Evolutionary conservation across 2,797 vertebrate genomes (phyloP), one percentile per base, ranked within the genome.

Genomic region (Odontamblyopus rebecca): DNA sequence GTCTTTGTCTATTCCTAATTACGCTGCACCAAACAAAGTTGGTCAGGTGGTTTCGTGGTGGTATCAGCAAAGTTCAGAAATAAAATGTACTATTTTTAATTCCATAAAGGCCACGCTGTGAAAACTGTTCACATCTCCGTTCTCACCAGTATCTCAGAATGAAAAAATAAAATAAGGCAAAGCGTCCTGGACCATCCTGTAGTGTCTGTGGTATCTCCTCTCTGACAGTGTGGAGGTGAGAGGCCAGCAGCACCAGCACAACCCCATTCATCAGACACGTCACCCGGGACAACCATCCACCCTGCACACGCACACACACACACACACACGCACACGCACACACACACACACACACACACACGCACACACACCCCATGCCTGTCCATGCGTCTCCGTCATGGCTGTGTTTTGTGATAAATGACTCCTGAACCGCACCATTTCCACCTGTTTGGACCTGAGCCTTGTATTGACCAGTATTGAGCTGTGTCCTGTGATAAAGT

Each of bases 181-280:
- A 9, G 6, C 16, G 2, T 35, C 86, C 90, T 89, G 92, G 91
- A 93, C 92, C 89, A 85, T 94, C 93, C 92, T 89, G 85, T 93
- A 89, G 92, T 92, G 91, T 72, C 78, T 91, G 86, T 88, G 87
- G 90, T 88, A 89, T 77, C 78, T 85, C 18, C 16, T 53, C 77
- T 83, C 91, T 95, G 94, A 97, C 96, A 96, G 92, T 92, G 56
- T 15, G 89, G 94, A 94, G 94, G 93, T 92, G 93, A 94, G 94
- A 96, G 96, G 96, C 94, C 96, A 96, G 94, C 94, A 92, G 94
- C 93, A 95, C 81, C 91, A 91, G 77, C 85, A 87, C 90, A 90
- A 91, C 89, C 94, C 94, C 95, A 98, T 98, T 97, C 95, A 98
- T 98, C 97, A 98, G 95, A 94, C 93, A 92, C 95, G 96, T 97